These are phyloP conservation scores for Odontocerum albicorne DNA, from an alignment of 2,888 invertebrate species.

Conservation along the genomic window DNA sequence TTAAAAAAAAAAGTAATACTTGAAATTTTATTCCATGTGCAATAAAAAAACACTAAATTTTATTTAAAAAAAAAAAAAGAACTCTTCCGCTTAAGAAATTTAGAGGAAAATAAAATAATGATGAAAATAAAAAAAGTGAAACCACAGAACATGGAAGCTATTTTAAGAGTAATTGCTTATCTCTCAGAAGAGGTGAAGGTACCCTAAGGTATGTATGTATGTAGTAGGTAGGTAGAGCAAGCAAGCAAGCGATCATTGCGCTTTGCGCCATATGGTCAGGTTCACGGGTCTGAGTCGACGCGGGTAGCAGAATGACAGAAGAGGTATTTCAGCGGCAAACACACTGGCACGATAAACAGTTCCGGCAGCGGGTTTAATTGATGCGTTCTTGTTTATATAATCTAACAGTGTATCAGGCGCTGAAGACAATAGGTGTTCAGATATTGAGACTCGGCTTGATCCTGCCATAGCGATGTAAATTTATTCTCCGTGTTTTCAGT, in stretches of 20 bases:
- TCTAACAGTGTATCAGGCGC: slow-evolving; percentile 19
- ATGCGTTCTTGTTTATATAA: slow-evolving; percentile 28
- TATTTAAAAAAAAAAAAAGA: too few species aligned
- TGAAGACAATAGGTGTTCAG: slow-evolving; percentile 24
- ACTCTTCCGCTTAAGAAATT: too few species aligned
- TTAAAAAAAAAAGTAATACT: too few species aligned
- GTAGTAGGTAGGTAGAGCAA: neutral
- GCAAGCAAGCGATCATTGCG: slow-evolving; percentile 7
- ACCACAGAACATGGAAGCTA: too few species aligned
- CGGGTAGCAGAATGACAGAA: slow-evolving; percentile 24
- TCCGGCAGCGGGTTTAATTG: slow-evolving; percentile 31
- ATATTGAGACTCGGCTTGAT: slow-evolving; percentile 4
- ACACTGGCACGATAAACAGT: slow-evolving; percentile 1
- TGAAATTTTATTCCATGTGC: too few species aligned
- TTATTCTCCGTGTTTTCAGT: slow-evolving; percentile 6
- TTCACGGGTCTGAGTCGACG: slow-evolving; percentile 25
- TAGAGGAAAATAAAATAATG: too few species aligned
- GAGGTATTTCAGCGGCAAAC: slow-evolving; percentile 23
- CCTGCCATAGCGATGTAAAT: neutral
- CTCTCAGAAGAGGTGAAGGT: too few species aligned
- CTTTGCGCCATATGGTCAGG: slow-evolving; percentile 34
- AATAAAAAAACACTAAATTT: too few species aligned
- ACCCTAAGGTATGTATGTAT: too few species aligned
- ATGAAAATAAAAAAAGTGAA: too few species aligned
- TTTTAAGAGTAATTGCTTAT: too few species aligned